Evolutionary conservation across 2,797 vertebrate species (phyloP).

Genomic region (Hippocampus kuda): DNA sequence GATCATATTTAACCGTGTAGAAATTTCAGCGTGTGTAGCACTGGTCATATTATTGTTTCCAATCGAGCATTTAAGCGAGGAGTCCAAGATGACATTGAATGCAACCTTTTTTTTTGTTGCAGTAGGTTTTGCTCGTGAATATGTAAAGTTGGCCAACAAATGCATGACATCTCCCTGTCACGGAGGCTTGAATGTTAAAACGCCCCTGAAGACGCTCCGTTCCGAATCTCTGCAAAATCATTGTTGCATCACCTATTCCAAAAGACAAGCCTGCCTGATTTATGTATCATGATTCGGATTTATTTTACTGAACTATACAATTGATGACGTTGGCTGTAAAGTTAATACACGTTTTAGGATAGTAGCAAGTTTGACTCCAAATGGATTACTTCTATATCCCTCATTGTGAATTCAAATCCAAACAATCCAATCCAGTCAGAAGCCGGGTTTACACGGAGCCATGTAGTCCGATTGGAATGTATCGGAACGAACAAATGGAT

Average conservation of each 20-base stretch:
- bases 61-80: no score
- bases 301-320: no score
- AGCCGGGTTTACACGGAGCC: no score
- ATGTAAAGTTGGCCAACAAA: background rate
- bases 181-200: background rate
- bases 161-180: background rate
- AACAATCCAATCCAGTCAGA: no score
- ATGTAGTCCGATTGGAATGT: no score
- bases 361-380: no score
- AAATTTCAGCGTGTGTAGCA: background rate
- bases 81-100: background rate
- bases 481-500: no score
- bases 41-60: background rate
- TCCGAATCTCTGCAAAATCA: background rate
- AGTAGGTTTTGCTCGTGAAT: background rate
- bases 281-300: no score
- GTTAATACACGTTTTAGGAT: no score
- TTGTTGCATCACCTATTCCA: background rate
- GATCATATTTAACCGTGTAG: conserved; percentile 22
- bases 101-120: background rate
- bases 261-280: background rate
- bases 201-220: background rate
- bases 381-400: no score
- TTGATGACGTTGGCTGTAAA: no score
- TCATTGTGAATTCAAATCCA: no score